These are phyloP conservation scores for Centropus unirufus DNA, from an alignment of 2,113 vertebrate species.

Conservation along the genomic window DNA sequence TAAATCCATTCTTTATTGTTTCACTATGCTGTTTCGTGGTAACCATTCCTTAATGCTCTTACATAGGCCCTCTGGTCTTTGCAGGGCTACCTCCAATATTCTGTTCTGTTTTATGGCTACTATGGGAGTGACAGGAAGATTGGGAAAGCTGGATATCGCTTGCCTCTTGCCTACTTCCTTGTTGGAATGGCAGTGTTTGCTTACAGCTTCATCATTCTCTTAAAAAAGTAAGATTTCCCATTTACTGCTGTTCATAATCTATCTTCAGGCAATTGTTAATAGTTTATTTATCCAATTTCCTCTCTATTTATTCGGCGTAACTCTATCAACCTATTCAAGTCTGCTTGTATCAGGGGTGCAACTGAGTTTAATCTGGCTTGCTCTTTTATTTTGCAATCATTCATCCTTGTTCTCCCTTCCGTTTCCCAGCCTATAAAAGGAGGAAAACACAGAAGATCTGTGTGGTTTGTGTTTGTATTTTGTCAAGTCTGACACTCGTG, in stretches of 20 bases:
- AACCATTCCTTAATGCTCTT: neutral
- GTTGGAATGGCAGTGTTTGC: constrained; percentile 98
- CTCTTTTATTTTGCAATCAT: neutral
- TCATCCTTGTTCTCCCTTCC: neutral
- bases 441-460: neutral
- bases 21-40: accelerated
- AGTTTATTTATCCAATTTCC: neutral
- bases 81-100: constrained; percentile 98
- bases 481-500: accelerated
- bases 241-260: neutral
- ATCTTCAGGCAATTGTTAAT: neutral
- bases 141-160: constrained; percentile 89
- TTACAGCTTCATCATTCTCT: constrained; percentile 97
- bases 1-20: neutral
- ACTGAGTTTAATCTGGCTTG: neutral
- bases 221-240: constrained; percentile 86
- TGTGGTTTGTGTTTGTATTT: neutral
- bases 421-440: neutral
- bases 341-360: neutral
- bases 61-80: neutral
- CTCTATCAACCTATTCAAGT: neutral
- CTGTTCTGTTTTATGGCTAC: constrained; percentile 96
- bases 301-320: neutral
- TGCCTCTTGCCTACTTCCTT: constrained; percentile 96
- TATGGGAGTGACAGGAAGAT: constrained; percentile 91